Conservation (phyloP, 2,888 invertebrate species). For the Yponomeuta sedellus region DNA sequence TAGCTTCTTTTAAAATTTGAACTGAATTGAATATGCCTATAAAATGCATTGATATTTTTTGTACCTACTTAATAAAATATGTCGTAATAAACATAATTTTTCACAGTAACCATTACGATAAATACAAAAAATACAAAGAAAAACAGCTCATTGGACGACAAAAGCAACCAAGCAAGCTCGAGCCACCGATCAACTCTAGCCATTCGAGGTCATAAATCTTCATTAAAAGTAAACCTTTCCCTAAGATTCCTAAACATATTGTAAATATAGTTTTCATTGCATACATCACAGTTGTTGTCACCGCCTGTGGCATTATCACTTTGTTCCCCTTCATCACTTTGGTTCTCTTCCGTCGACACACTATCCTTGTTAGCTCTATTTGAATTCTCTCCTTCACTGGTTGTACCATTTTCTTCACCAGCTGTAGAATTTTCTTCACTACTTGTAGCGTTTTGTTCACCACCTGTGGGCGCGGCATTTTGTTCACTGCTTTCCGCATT, state of each 20-base stretch:
- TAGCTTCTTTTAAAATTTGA: too few species aligned
- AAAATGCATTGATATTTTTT: too few species aligned
- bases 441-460: too few species aligned
- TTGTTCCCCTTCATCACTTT: slow-evolving; percentile 11
- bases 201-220: slow-evolving; percentile 25
- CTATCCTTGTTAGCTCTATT: not conserved
- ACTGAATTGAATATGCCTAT: too few species aligned
- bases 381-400: slow-evolving; percentile 11
- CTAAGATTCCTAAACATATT: slow-evolving; percentile 47
- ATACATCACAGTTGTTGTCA: slow-evolving; percentile 38
- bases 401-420: slow-evolving; percentile 6
- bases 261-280: slow-evolving; percentile 56
- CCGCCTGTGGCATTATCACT: not conserved
- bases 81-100: too few species aligned
- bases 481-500: not conserved
- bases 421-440: too few species aligned
- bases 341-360: slow-evolving; percentile 17
- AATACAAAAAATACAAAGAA: too few species aligned
- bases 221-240: slow-evolving; percentile 52
- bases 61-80: too few species aligned
- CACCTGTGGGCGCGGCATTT: not conserved
- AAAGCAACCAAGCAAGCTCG: too few species aligned
- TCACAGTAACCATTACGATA: too few species aligned
- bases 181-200: not conserved
- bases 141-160: too few species aligned